phyloP scores from a whole-genome alignment of 2,888 invertebrate species.

The Drosophila anceps region DNA sequence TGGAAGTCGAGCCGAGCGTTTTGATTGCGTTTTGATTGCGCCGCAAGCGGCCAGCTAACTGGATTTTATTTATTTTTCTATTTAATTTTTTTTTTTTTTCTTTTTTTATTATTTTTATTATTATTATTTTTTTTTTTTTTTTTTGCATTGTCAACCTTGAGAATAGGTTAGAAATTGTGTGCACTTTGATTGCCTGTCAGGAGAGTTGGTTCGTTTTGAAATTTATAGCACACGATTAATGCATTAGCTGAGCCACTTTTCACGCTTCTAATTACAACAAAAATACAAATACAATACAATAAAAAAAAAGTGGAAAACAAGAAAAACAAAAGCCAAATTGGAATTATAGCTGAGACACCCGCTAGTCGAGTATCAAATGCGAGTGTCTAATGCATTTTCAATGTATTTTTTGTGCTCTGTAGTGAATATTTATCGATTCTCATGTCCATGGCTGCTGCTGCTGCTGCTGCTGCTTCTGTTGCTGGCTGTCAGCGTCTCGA shows the following conservation, averaged over 20 bases:
- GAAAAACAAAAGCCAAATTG: constrained; percentile 33
- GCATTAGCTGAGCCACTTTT: constrained; percentile 61
- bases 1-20: constrained; percentile 43
- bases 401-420: constrained; percentile 69
- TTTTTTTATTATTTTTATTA: too few relatives aligned
- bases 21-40: constrained; percentile 51
- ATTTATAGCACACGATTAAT: constrained; percentile 82
- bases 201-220: constrained; percentile 51
- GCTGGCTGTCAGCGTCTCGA: constrained; percentile 37
- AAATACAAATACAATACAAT: too few relatives aligned
- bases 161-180: constrained; percentile 71
- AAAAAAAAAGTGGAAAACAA: background rate
- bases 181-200: constrained; percentile 69
- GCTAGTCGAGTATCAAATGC: constrained; percentile 51
- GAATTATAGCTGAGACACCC: constrained; percentile 21
- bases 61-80: constrained; percentile 41
- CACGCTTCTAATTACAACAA: constrained; percentile 63
- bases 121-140: background rate
- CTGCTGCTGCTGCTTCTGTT: constrained; percentile 1
- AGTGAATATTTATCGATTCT: constrained; percentile 76
- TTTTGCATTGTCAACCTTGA: constrained; percentile 69
- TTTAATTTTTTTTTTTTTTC: background rate
- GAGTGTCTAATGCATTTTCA: constrained; percentile 78
- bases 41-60: constrained; percentile 57
- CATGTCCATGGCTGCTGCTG: constrained; percentile 39